phyloP scores from a whole-genome alignment of 2,113 vertebrate species.

The Clinocottus analis region DNA sequence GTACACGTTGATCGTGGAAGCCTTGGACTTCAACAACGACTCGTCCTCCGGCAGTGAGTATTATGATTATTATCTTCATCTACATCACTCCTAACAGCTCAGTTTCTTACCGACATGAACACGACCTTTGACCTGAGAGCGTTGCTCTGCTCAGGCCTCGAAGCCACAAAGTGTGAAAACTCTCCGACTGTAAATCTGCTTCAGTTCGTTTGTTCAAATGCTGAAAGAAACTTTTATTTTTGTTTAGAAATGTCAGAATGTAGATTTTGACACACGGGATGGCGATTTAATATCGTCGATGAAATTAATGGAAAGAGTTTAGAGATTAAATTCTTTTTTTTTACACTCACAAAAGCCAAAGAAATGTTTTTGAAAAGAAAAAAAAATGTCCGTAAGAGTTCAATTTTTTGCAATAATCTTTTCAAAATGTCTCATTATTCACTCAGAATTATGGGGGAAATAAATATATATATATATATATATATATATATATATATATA shows the following conservation, averaged over 20 bases:
- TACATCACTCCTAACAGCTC: neutral
- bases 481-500: too few relatives aligned
- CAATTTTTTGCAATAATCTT: too few relatives aligned
- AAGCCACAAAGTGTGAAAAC: too few relatives aligned
- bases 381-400: too few relatives aligned
- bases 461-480: too few relatives aligned
- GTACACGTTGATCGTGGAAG: conserved; percentile 92
- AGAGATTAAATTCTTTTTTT: too few relatives aligned
- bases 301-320: neutral
- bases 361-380: too few relatives aligned
- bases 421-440: too few relatives aligned
- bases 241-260: neutral
- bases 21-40: conserved; percentile 92
- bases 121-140: neutral
- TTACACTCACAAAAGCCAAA: too few relatives aligned
- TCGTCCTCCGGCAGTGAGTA: conserved; percentile 87
- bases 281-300: neutral
- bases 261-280: neutral
- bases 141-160: too few relatives aligned
- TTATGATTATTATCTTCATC: neutral
- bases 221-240: neutral
- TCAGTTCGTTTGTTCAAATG: neutral
- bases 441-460: too few relatives aligned
- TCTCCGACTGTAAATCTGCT: neutral
- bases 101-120: neutral